Evolutionary conservation across 2,797 vertebrate genomes (phyloP).

Genomic region (Sebastes reedi): DNA sequence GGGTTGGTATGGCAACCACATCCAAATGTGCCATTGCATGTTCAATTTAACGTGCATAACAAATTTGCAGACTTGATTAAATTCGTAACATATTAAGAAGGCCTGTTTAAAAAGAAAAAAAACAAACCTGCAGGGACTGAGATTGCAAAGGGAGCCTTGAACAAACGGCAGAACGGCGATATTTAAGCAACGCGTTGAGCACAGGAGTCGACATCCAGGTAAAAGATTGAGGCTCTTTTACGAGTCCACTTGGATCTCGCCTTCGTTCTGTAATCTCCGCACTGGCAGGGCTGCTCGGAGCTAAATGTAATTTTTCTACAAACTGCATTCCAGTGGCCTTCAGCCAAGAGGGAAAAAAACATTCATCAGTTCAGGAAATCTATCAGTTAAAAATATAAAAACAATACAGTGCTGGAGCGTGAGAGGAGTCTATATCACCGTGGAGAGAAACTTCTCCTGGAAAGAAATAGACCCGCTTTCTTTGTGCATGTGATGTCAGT

Average conservation of each 20-base stretch:
- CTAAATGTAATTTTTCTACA: conserved; percentile 49
- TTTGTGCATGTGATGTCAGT: conserved; percentile 89
- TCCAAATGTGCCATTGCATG: conserved; percentile 87
- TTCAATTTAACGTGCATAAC: conserved; percentile 82
- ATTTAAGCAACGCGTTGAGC: conserved; percentile 46
- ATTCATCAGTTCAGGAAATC: conserved; percentile 46
- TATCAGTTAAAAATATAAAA: conserved; percentile 29
- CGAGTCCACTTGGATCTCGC: conserved; percentile 44
- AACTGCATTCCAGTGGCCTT: conserved; percentile 49
- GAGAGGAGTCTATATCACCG: conserved; percentile 1
- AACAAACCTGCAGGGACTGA: conserved; percentile 52
- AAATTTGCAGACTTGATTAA: conserved; percentile 83
- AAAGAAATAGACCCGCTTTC: conserved; percentile 67
- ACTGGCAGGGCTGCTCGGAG: conserved; percentile 41
- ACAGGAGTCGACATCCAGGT: conserved; percentile 40
- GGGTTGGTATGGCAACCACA: conserved; percentile 96
- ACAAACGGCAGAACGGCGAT: conserved; percentile 46
- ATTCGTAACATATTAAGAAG: conserved; percentile 78
- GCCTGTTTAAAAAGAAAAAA: conserved; percentile 34
- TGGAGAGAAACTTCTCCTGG: conserved; percentile 25
- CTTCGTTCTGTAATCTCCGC: conserved; percentile 50
- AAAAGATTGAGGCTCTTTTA: conserved; percentile 55
- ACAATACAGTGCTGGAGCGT: not conserved
- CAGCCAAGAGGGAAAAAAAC: conserved; percentile 26
- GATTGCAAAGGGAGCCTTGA: conserved; percentile 37